phyloP scores from a whole-genome alignment of 2,888 invertebrate genomes.

The Diadromus collaris region DNA sequence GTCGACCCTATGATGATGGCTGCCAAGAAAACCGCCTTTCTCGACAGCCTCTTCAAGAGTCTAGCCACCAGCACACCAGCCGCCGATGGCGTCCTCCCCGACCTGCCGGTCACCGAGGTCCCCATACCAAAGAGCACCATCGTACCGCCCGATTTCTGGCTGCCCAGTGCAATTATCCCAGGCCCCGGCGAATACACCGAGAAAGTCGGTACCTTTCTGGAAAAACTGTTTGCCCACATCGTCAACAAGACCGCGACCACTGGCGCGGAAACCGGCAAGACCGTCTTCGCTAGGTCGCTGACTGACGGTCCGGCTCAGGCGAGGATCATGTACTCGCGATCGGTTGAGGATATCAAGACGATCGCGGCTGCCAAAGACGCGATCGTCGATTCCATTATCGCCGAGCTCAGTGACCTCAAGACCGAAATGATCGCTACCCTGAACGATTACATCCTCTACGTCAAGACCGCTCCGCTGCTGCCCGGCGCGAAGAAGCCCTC shows the following conservation, averaged over 20 bases:
- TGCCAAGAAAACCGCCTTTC: constrained; percentile 73
- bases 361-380: constrained; percentile 73
- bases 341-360: constrained; percentile 70
- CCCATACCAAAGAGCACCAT: constrained; percentile 73
- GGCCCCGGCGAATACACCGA: constrained; percentile 73
- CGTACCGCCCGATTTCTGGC: constrained; percentile 76
- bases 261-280: constrained; percentile 31
- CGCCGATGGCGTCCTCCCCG: constrained; percentile 18
- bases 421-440: constrained; percentile 73
- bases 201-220: constrained; percentile 74
- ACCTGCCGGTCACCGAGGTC: constrained; percentile 61
- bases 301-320: constrained; percentile 30
- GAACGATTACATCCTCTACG: constrained; percentile 72
- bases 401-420: constrained; percentile 72
- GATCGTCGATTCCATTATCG: constrained; percentile 73
- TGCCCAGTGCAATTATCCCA: constrained; percentile 71
- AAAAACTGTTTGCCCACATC: constrained; percentile 73
- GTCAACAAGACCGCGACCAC: constrained; percentile 67
- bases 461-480: constrained; percentile 65
- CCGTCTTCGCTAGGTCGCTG: constrained; percentile 56
- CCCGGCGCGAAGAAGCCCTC: constrained; percentile 62
- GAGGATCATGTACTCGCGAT: constrained; percentile 64
- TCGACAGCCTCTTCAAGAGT: constrained; percentile 74
- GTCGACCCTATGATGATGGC: constrained; percentile 72
- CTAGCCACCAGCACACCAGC: constrained; percentile 70